These are phyloP conservation scores for Lepisosteus osseus DNA, from an alignment of 2,113 vertebrate genomes.

Conservation along the genomic window DNA sequence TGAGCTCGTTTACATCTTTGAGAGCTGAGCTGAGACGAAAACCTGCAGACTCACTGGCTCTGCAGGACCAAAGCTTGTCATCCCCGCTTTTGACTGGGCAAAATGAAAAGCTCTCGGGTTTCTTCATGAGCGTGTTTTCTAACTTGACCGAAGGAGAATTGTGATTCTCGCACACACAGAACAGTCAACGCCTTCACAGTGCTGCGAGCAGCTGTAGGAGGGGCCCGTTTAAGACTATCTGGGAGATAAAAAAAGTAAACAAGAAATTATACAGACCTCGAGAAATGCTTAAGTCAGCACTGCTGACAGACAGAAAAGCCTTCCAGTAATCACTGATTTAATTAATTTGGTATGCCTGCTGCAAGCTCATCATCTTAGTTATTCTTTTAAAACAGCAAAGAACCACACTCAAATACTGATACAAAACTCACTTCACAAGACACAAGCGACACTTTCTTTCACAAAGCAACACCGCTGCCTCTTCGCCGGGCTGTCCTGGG, in stretches of 20 bases:
- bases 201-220: background rate
- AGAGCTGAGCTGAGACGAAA: background rate
- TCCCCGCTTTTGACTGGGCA: slow-evolving; percentile 22
- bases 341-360: slow-evolving; percentile 23
- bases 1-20: too few relatives aligned
- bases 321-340: slow-evolving; percentile 38
- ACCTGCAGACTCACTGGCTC: slow-evolving; percentile 17
- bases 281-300: slow-evolving; percentile 38
- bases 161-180: background rate
- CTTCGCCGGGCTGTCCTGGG: background rate
- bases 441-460: background rate
- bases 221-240: slow-evolving; percentile 11
- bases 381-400: background rate
- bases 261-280: slow-evolving; percentile 43
- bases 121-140: too few relatives aligned
- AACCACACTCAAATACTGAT: background rate
- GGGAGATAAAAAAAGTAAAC: slow-evolving; percentile 37
- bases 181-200: background rate
- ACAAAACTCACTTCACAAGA: background rate
- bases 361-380: background rate
- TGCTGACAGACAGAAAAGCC: slow-evolving; percentile 32
- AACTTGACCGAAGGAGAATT: background rate
- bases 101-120: slow-evolving; percentile 24
- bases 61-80: slow-evolving; percentile 20
- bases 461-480: background rate